Evolutionary conservation across 2,113 vertebrate species (phyloP).

Genomic region (Mesocricetus auratus): DNA sequence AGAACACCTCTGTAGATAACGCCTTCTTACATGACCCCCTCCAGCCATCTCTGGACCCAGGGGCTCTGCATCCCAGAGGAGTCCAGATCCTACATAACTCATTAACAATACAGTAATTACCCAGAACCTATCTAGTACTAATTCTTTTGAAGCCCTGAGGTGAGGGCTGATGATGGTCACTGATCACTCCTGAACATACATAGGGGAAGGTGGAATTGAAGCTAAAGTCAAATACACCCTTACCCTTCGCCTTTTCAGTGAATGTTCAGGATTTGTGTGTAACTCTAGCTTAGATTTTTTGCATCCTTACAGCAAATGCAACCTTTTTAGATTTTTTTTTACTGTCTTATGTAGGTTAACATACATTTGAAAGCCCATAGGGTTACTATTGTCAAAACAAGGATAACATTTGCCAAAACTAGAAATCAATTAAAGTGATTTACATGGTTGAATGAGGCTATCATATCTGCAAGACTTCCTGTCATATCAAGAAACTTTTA

Average conservation of each 20-base stretch:
- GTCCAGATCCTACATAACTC: slow-evolving; percentile 19
- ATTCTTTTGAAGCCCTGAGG: background rate
- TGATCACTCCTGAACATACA: background rate
- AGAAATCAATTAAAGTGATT: too few species aligned
- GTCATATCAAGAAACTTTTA: too few species aligned
- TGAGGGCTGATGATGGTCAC: background rate
- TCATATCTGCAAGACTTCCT: too few species aligned
- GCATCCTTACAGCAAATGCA: too few species aligned
- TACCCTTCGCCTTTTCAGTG: background rate
- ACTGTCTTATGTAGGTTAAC: too few species aligned
- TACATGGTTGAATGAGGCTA: too few species aligned
- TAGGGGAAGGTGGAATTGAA: background rate
- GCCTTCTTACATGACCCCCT: background rate
- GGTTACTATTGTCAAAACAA: too few species aligned
- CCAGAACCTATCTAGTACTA: background rate
- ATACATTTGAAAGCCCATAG: too few species aligned
- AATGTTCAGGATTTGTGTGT: background rate
- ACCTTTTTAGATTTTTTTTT: too few species aligned
- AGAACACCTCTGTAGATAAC: background rate
- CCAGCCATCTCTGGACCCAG: background rate
- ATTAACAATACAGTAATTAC: slow-evolving; percentile 11
- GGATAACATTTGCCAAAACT: too few species aligned
- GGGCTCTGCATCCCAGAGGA: slow-evolving; percentile 10
- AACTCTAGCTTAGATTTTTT: background rate
- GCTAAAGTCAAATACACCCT: background rate